Evolutionary conservation across 2,797 vertebrate genomes (phyloP), one percentile per base, ranked within the genome.

Genomic region (Syngnathus rostellatus): DNA sequence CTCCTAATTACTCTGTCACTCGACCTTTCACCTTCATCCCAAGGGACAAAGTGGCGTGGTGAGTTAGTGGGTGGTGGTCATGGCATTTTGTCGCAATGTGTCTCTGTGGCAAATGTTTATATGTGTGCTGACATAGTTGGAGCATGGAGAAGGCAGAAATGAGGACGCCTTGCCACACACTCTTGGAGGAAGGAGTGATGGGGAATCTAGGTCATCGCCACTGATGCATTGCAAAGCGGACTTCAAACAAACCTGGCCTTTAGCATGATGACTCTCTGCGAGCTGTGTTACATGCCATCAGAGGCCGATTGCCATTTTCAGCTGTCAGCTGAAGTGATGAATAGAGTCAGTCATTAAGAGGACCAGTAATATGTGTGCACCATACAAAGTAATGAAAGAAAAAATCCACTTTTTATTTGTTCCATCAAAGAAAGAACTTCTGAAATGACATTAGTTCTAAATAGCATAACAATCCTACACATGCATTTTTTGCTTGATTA

Each of bases 221-320:
- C 83, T 87, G 83, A 89, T 84, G 85, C 85, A 82, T 88, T 73
- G 85, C 85, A 86, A 85, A 87, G 81, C 63, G 73, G 87, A 89
- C 86, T 89, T 89, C 87, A 89, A 86, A 90, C 86, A 85, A 87
- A 89, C 82, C 86, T 84, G 81, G 76, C 82, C 86, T 85, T 84
- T 83, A 84, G 80, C 77, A 70, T 63, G 78, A 73, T 77, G 81
- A 75, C 84, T 82, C 78, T 86, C 79, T 76, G 76, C 21, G 82
- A 83, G 83, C 81, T 72, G 78, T 67, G 81, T 70, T 81, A 80
- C 84, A 81, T 72, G 80, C 83, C 84, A 81, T 84, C 81, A 78
- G 84, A 86, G 82, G 79, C 80, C 12, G 71, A 85, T 78, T 62
- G 70, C 65, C 78, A 70, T 79, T 83, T 83, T 73, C 68, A 76